phyloP scores from a whole-genome alignment of 2,113 vertebrate genomes.

The Sprattus sprattus region DNA sequence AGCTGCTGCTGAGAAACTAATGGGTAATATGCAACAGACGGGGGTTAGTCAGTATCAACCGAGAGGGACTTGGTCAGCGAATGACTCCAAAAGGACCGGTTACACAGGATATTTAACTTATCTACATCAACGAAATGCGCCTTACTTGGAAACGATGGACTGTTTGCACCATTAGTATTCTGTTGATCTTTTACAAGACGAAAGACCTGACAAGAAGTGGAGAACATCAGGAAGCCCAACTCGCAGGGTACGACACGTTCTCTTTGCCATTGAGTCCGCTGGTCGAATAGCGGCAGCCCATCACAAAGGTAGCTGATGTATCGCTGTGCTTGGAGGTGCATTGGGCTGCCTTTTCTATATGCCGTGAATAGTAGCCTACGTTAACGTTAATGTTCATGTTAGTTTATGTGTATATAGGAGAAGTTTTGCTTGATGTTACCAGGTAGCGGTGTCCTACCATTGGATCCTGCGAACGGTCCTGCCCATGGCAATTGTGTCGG shows the following conservation, averaged over 20 bases:
- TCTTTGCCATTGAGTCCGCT: slow-evolving; percentile 32
- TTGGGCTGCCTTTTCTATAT: neutral
- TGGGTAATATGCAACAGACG: slow-evolving; percentile 33
- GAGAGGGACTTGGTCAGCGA: slow-evolving; percentile 29
- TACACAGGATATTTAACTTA: slow-evolving; percentile 3
- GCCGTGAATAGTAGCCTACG: neutral
- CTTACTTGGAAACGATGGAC: slow-evolving; percentile 82
- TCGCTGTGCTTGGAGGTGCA: neutral
- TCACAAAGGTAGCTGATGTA: neutral
- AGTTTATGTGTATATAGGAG: neutral
- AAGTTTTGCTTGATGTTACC: slow-evolving; percentile 5
- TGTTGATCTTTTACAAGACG: slow-evolving; percentile 86
- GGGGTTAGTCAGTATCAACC: neutral
- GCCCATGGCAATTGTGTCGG: slow-evolving; percentile 36
- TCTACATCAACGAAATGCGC: slow-evolving; percentile 71
- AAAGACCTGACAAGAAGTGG: slow-evolving; percentile 81
- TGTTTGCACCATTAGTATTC: slow-evolving; percentile 82
- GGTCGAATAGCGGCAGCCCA: slow-evolving; percentile 10
- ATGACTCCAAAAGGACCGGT: slow-evolving; percentile 25
- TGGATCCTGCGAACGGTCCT: slow-evolving; percentile 36
- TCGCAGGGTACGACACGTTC: slow-evolving; percentile 66
- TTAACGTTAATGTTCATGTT: neutral
- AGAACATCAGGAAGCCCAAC: slow-evolving; percentile 75
- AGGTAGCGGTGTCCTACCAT: slow-evolving; percentile 20
- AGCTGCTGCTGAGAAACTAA: slow-evolving; percentile 48